Conservation (phyloP, 2,113 vertebrate genomes). For the Alexandromys fortis region DNA sequence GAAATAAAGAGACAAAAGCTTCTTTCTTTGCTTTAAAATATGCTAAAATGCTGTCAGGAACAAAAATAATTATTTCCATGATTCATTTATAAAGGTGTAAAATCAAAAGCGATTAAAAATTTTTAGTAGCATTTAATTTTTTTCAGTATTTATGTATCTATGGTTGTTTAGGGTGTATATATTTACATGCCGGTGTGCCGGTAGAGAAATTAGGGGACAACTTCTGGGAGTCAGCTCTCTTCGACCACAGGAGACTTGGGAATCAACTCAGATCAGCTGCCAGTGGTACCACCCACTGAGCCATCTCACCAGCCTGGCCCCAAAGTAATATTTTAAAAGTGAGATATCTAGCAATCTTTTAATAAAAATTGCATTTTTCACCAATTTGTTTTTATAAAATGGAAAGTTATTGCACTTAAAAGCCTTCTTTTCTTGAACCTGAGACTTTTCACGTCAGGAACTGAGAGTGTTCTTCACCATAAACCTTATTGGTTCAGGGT, state of each 20-base stretch:
- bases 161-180: background rate
- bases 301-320: background rate
- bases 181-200: background rate
- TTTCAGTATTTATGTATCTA: background rate
- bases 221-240: too few relatives aligned
- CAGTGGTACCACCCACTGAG: background rate
- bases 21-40: background rate
- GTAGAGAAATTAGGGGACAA: background rate
- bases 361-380: slow-evolving; percentile 12
- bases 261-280: background rate
- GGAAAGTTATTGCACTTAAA: slow-evolving; percentile 67
- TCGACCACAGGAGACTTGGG: too few relatives aligned
- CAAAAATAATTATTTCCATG: slow-evolving; percentile 1
- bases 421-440: slow-evolving; percentile 73
- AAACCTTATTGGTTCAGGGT: background rate
- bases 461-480: slow-evolving; percentile 58
- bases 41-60: background rate
- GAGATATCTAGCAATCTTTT: background rate
- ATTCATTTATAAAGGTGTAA: background rate
- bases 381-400: slow-evolving; percentile 65
- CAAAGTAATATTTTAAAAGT: background rate
- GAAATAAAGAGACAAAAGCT: background rate
- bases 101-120: slow-evolving; percentile 14
- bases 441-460: slow-evolving; percentile 62
- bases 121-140: background rate